Evolutionary conservation across 2,113 vertebrate species (phyloP), one percentile per base, ranked within the genome.

Genomic region (Sturnira hondurensis): DNA sequence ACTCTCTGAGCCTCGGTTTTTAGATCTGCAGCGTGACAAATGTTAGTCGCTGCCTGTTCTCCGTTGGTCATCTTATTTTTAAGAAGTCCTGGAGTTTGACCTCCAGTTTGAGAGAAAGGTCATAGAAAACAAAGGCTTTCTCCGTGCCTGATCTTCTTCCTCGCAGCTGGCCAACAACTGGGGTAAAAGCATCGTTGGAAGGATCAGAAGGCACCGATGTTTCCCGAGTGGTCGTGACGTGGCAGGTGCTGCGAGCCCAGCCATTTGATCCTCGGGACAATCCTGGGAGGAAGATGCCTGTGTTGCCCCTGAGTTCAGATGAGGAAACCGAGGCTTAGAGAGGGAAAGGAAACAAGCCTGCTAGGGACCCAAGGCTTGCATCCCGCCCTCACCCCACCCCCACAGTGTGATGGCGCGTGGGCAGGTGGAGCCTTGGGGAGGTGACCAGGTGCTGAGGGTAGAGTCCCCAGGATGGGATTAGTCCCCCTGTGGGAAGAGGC

Each of bases 171-270:
- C 28, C 3, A 41, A 12, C 16, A 13, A 8, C 43, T 3, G 67
- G 22, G 24, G 24, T 31, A 0, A 36, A 36, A 28, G 26, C n/a
- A 7, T 16, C 14, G 8, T 1, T 28, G 33, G 28, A 22, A 7
- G 0, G 1, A 26, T 1, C 38, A 43, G 90, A 22, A 76, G 85
- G 85, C 12, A 9, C 8, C 47, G 0, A 0, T 3, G 0, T 24
- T 36, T 5, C 4, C 19, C 16, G 50, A 31, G 47, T 16, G 8
- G 16, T 1, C 0, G 1, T 7, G 1, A 4, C 14, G 56, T 7
- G 20, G 41, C 15, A 1, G 52, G 41, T 31, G 45, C 68, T 26
- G 4, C 61, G 77, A 20, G 24, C 5, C 47, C 67, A 41, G 52
- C 7, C 36, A 0, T 11, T 13, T 7, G 15, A 22, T 19, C 22